Conservation (phyloP, 2,888 invertebrate species). For the Cancer borealis region DNA sequence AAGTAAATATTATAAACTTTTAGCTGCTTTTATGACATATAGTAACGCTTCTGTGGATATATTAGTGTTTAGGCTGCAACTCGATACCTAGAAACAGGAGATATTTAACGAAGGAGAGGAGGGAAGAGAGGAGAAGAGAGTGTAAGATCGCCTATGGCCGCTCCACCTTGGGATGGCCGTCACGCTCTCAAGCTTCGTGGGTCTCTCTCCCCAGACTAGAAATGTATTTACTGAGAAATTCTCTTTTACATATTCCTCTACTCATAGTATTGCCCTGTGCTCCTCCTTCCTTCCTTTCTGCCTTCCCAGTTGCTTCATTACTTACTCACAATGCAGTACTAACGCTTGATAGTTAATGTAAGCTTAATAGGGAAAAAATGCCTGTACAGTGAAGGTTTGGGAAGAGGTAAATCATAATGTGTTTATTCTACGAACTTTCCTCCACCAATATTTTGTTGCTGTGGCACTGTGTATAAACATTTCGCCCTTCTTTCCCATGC, state of each 20-base stretch:
- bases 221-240: constrained; percentile 48
- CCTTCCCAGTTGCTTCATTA: not conserved
- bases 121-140: not conserved
- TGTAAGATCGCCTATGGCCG: not conserved
- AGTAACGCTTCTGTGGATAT: constrained; percentile 29
- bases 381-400: not conserved
- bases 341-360: not conserved
- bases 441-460: not conserved
- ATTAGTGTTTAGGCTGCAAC: not conserved
- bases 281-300: not conserved
- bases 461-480: constrained; percentile 14
- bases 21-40: constrained; percentile 35
- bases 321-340: not conserved
- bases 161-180: constrained; percentile 57
- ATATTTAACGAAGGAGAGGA: not conserved
- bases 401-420: not conserved
- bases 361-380: not conserved
- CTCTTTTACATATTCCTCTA: not conserved
- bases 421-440: not conserved
- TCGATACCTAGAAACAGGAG: not conserved
- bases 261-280: not conserved
- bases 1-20: constrained; percentile 56
- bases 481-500: not conserved
- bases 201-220: constrained; percentile 59
- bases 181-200: constrained; percentile 28